These are phyloP conservation scores for Hirtodrosophila cameraria DNA, from an alignment of 2,888 invertebrate species.

Conservation along the genomic window DNA sequence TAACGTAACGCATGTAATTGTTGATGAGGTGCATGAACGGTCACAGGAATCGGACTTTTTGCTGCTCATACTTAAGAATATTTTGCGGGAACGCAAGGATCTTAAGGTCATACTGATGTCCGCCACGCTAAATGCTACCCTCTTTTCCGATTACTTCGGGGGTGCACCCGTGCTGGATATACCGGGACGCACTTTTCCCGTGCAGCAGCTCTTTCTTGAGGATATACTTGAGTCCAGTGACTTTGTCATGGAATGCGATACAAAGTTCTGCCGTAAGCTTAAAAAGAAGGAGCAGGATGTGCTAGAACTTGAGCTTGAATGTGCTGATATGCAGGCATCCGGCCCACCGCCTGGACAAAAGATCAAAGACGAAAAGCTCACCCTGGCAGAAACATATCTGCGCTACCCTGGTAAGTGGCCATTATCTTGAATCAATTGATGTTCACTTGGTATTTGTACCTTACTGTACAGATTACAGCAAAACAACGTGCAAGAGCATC, in stretches of 20 bases:
- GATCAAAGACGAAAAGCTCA: constrained; percentile 89
- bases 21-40: constrained; percentile 97
- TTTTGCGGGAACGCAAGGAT: constrained; percentile 89
- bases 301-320: constrained; percentile 88
- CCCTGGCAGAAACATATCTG: constrained; percentile 87
- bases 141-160: constrained; percentile 93
- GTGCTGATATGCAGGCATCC: constrained; percentile 86
- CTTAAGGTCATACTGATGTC: constrained; percentile 96
- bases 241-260: constrained; percentile 87
- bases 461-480: constrained; percentile 85
- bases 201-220: constrained; percentile 92
- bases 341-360: constrained; percentile 86
- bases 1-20: constrained; percentile 92
- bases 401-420: constrained; percentile 86
- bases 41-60: constrained; percentile 96
- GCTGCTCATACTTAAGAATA: constrained; percentile 91
- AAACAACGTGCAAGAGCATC: constrained; percentile 89
- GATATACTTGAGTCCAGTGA: constrained; percentile 89
- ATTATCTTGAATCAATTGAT: too few species aligned
- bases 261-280: constrained; percentile 86
- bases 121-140: constrained; percentile 93
- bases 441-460: not conserved
- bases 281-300: constrained; percentile 86
- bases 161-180: constrained; percentile 91
- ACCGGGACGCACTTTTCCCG: constrained; percentile 93